Conservation (phyloP, 2,113 vertebrate genomes). For the Hyla sarda region DNA sequence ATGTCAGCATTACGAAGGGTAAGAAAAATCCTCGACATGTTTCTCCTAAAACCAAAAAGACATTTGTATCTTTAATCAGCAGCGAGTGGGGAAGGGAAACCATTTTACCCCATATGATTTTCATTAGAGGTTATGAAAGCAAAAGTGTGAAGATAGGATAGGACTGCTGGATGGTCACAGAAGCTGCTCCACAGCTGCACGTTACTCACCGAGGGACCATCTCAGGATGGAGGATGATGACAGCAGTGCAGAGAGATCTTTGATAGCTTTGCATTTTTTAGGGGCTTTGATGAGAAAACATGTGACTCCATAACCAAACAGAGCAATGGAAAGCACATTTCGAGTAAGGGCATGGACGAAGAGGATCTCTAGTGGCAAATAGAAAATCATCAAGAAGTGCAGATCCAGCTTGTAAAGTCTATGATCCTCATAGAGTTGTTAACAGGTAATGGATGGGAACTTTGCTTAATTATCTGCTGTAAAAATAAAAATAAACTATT, state of each 20-base stretch:
- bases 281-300: slow-evolving; percentile 33
- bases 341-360: slow-evolving; percentile 24
- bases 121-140: slow-evolving; percentile 59
- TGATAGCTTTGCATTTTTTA: slow-evolving; percentile 35
- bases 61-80: slow-evolving; percentile 56
- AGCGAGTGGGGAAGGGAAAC: slow-evolving; percentile 59
- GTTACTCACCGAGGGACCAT: slow-evolving; percentile 49
- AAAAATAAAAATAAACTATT: not conserved
- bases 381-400: not conserved
- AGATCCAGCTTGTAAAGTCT: not conserved
- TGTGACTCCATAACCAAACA: slow-evolving; percentile 38
- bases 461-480: not conserved
- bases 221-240: slow-evolving; percentile 50
- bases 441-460: not conserved
- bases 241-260: slow-evolving; percentile 31
- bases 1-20: slow-evolving; percentile 34
- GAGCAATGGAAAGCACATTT: slow-evolving; percentile 51
- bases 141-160: slow-evolving; percentile 57
- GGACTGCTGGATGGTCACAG: slow-evolving; percentile 60
- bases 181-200: slow-evolving; percentile 52
- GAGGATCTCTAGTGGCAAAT: slow-evolving; percentile 8
- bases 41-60: slow-evolving; percentile 29
- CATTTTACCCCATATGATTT: slow-evolving; percentile 61
- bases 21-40: slow-evolving; percentile 8
- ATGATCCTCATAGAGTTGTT: not conserved